Evolutionary conservation across 2,888 invertebrate species (phyloP).

Genomic region (Drosophila merina): DNA sequence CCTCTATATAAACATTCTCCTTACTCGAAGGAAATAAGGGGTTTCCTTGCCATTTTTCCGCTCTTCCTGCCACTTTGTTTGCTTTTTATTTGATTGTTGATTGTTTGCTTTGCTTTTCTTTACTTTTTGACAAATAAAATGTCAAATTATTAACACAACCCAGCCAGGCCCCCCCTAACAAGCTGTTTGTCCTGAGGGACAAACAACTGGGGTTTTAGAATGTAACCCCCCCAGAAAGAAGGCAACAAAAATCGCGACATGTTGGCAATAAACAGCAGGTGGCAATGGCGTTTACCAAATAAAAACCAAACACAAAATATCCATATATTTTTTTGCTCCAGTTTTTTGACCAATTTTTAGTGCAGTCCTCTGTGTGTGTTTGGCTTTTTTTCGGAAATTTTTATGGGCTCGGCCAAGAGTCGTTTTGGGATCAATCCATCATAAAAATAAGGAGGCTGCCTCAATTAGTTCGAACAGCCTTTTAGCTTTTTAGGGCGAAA

Average conservation of each 20-base stretch:
- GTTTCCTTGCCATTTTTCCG: constrained; percentile 12
- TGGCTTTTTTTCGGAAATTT: constrained; percentile 32
- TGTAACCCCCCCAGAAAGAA: neutral
- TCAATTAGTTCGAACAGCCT: constrained; percentile 65
- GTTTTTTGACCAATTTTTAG: constrained; percentile 72
- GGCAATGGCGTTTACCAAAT: constrained; percentile 61
- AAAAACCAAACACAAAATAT: constrained; percentile 34
- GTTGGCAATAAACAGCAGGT: constrained; percentile 77
- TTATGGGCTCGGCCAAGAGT: constrained; percentile 42
- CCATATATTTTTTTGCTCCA: constrained; percentile 49
- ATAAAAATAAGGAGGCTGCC: constrained; percentile 56
- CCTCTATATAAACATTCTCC: neutral
- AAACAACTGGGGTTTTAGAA: constrained; percentile 35
- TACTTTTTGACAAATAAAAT: constrained; percentile 75
- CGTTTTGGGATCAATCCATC: constrained; percentile 38
- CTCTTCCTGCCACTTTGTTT: constrained; percentile 21
- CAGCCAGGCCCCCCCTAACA: constrained; percentile 30
- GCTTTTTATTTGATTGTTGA: constrained; percentile 55
- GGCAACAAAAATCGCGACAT: constrained; percentile 65
- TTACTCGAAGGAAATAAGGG: constrained; percentile 8
- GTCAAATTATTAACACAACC: constrained; percentile 74
- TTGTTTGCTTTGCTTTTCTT: constrained; percentile 50
- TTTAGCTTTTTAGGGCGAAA: constrained; percentile 40
- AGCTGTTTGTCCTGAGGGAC: constrained; percentile 16
- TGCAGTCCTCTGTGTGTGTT: constrained; percentile 16